Conservation (phyloP, 2,888 invertebrate species). For the Cosmorhoe ocellata region DNA sequence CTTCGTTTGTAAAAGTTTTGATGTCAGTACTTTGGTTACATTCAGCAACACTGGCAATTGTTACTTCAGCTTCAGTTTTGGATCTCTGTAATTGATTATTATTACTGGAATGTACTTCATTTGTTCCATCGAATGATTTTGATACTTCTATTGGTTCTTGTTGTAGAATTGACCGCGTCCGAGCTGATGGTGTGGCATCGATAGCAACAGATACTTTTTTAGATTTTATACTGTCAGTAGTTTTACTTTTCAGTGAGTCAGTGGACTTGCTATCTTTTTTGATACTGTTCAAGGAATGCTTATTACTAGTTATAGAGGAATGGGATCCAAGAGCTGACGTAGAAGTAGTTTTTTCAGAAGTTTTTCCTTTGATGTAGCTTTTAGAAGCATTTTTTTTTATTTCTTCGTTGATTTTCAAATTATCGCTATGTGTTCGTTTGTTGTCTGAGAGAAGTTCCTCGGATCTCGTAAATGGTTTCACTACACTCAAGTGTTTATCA, state of each 20-base stretch:
- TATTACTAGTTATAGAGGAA: constrained; percentile 66
- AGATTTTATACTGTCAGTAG: constrained; percentile 73
- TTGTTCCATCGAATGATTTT: constrained; percentile 82
- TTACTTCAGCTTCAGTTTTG: constrained; percentile 69
- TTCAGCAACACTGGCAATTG: constrained; percentile 29
- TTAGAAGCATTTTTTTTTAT: constrained; percentile 46
- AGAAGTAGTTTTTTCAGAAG: constrained; percentile 75
- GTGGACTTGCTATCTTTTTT: constrained; percentile 66
- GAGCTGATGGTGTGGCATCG: constrained; percentile 89
- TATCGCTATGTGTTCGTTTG: constrained; percentile 52
- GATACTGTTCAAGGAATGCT: constrained; percentile 51
- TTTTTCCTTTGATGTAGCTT: constrained; percentile 55
- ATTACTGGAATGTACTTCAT: constrained; percentile 59
- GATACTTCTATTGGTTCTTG: constrained; percentile 90
- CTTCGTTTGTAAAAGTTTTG: constrained; percentile 65
- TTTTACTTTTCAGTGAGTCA: constrained; percentile 71
- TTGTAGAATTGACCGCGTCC: constrained; percentile 87
- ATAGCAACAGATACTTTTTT: constrained; percentile 89
- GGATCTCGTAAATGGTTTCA: constrained; percentile 70
- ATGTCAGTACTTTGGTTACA: constrained; percentile 38
- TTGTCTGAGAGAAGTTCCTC: constrained; percentile 70
- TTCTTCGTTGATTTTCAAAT: constrained; percentile 44
- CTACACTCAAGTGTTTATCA: constrained; percentile 52
- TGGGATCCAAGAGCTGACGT: constrained; percentile 74
- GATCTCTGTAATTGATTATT: constrained; percentile 61